Evolutionary conservation across 2,888 invertebrate species (phyloP).

Genomic region (Holacanthella duospinosa): DNA sequence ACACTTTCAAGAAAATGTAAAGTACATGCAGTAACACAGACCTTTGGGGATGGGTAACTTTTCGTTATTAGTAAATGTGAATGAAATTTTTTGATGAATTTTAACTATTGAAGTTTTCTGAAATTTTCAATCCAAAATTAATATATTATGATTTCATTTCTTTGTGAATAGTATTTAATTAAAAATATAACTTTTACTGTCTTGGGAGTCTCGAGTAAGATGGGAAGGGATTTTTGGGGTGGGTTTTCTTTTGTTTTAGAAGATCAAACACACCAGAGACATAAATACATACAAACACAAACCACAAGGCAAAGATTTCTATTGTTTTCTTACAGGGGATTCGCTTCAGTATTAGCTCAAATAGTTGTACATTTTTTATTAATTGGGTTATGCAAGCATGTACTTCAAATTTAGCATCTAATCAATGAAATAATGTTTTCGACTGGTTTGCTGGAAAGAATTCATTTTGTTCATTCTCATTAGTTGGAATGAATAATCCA

Average conservation of each 20-base stretch:
- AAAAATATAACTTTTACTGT: too few relatives aligned
- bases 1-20: slow-evolving; percentile 8
- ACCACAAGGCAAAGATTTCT: slow-evolving; percentile 31
- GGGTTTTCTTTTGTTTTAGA: too few relatives aligned
- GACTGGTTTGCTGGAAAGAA: too few relatives aligned
- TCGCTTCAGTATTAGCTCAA: slow-evolving; percentile 22
- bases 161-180: too few relatives aligned
- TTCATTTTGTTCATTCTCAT: too few relatives aligned
- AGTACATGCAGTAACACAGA: slow-evolving; percentile 25
- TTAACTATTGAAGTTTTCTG: slow-evolving; percentile 6
- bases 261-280: background rate
- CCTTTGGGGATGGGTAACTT: slow-evolving; percentile 12
- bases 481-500: too few relatives aligned
- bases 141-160: too few relatives aligned
- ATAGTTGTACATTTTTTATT: slow-evolving; percentile 29
- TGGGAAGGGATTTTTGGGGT: too few relatives aligned
- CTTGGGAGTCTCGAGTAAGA: too few relatives aligned
- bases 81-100: background rate
- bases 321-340: slow-evolving; percentile 34
- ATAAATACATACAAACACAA: slow-evolving; percentile 18
- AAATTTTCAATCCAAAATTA: background rate
- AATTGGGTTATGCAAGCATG: slow-evolving; percentile 37
- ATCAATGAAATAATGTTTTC: too few relatives aligned
- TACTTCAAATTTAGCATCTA: background rate
- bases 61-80: background rate